Evolutionary conservation across 2,113 vertebrate species (phyloP).

Genomic region (Pyrgilauda ruficollis): DNA sequence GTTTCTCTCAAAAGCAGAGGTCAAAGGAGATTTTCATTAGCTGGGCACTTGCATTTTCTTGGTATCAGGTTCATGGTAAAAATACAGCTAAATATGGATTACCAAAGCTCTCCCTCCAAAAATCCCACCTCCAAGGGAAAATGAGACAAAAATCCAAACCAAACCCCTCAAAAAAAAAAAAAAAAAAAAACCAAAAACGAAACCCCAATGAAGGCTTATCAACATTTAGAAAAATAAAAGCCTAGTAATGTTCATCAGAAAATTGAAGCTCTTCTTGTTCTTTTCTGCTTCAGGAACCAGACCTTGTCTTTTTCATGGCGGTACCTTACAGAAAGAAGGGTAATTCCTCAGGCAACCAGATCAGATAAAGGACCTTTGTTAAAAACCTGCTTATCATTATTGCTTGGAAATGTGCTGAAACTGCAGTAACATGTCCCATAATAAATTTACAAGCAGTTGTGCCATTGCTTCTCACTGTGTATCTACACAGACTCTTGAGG

Average conservation of each 20-base stretch:
- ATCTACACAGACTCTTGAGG: background rate
- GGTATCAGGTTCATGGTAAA: background rate
- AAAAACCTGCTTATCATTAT: background rate
- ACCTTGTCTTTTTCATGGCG: background rate
- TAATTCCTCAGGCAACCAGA: background rate
- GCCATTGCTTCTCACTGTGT: background rate
- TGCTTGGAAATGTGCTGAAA: background rate
- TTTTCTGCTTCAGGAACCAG: background rate
- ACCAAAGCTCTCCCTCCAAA: background rate
- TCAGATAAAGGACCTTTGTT: background rate
- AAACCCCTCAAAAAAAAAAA: background rate
- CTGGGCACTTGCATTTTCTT: background rate
- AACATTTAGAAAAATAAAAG: background rate
- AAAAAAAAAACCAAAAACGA: background rate
- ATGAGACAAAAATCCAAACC: background rate
- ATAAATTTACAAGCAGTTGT: background rate
- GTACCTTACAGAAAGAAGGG: background rate
- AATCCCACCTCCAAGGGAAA: background rate
- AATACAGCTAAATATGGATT: background rate
- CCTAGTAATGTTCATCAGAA: background rate
- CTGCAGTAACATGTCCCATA: background rate
- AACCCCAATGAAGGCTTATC: fast-evolving
- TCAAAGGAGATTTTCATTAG: background rate
- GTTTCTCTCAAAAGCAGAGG: background rate
- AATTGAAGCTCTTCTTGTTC: background rate